These are phyloP conservation scores for pig (Sus scrofa) DNA, from an alignment of 2,113 vertebrate species.

Conservation along the genomic window T2T-Sscrofa CM000812.6:54977501-54978000, in stretches of 20 bases:
- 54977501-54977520: too few relatives aligned
- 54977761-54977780: neutral
- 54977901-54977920: neutral
- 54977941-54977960: too few relatives aligned
- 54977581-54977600: neutral
- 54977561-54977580: too few relatives aligned
- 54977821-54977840: neutral
- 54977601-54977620: constrained; percentile 6
- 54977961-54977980: too few relatives aligned
- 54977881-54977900: neutral
- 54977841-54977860: neutral
- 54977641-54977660: neutral
- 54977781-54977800: neutral
- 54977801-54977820: neutral
- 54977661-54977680: neutral
- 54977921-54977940: too few relatives aligned
- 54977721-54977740: constrained; percentile 2
- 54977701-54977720: neutral
- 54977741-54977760: neutral
- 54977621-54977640: neutral
- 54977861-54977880: neutral
- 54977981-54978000: too few relatives aligned
- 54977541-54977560: too few relatives aligned
- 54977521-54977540: too few relatives aligned
- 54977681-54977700: neutral